Conservation (phyloP, 92 coral and sea anemone genomes). For the Bergia sp. region DNA sequence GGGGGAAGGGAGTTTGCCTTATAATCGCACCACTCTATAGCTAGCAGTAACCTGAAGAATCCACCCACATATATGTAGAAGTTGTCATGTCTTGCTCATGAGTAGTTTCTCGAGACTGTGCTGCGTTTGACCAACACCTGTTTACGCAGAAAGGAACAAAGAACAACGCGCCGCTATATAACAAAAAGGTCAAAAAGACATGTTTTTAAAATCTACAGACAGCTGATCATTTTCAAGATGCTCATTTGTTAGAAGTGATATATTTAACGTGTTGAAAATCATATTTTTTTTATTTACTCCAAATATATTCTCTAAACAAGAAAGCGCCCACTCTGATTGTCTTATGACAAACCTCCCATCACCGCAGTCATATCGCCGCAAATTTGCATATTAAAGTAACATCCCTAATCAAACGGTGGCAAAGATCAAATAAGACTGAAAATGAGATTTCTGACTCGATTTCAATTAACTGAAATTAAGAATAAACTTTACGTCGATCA, state of each 20-base stretch:
- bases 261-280: neutral
- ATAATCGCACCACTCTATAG: too few relatives aligned
- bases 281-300: neutral
- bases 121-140: too few relatives aligned
- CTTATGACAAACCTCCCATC: neutral
- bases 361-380: neutral
- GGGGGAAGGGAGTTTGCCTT: too few relatives aligned
- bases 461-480: slow-evolving; percentile 25
- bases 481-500: neutral
- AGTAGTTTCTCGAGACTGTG: too few relatives aligned
- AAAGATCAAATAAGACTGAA: neutral
- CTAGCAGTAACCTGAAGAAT: too few relatives aligned
- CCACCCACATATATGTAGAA: too few relatives aligned
- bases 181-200: neutral
- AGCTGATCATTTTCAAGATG: neutral
- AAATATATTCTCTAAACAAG: slow-evolving; percentile 12
- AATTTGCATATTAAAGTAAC: slow-evolving; percentile 8
- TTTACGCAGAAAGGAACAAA: neutral
- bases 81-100: too few relatives aligned
- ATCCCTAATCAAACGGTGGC: slow-evolving; percentile 4
- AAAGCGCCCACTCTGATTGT: slow-evolving; percentile 20
- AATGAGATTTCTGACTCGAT: neutral
- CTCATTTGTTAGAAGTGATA: neutral
- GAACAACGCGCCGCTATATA: neutral
- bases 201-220: neutral